phyloP scores from a whole-genome alignment of 2,797 vertebrate genomes.

The Gymnoscopelus microlampas region DNA sequence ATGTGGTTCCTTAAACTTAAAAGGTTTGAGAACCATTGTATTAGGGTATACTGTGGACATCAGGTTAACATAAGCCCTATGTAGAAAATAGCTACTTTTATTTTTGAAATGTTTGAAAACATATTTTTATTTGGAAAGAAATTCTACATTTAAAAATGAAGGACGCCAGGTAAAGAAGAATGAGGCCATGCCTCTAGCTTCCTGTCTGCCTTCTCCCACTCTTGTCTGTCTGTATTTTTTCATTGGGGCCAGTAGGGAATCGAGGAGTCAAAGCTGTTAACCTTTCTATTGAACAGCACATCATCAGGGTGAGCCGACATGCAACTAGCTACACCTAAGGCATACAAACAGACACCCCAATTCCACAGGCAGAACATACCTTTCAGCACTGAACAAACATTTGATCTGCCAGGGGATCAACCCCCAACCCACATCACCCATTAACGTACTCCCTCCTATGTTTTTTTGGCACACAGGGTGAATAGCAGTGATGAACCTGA shows the following conservation, averaged over 20 bases:
- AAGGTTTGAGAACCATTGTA: no score
- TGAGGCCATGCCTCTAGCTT: no score
- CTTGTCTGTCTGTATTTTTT: no score
- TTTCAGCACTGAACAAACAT: slow-evolving; percentile 71
- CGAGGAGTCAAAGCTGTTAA: slow-evolving; percentile 80
- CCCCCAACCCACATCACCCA: slow-evolving; percentile 37
- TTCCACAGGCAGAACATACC: slow-evolving; percentile 61
- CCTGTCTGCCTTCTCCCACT: no score
- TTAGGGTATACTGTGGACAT: no score
- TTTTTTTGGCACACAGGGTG: slow-evolving; percentile 20
- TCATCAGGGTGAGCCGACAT: slow-evolving; percentile 50
- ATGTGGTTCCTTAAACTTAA: no score
- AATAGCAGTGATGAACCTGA: slow-evolving; percentile 6
- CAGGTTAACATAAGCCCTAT: no score
- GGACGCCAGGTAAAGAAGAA: no score
- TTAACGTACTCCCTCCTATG: slow-evolving; percentile 38
- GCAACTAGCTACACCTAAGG: slow-evolving; percentile 59
- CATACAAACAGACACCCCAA: slow-evolving; percentile 55
- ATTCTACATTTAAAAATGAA: no score
- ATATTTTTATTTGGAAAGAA: no score
- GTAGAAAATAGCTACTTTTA: no score
- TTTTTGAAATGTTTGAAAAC: no score
- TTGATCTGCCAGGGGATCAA: slow-evolving; percentile 49
- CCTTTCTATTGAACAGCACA: slow-evolving; percentile 70
- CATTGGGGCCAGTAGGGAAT: slow-evolving; percentile 2